Base-by-base conservation (phyloP, 2,113 vertebrate species). In the Pogonocichla stellata region DNA sequence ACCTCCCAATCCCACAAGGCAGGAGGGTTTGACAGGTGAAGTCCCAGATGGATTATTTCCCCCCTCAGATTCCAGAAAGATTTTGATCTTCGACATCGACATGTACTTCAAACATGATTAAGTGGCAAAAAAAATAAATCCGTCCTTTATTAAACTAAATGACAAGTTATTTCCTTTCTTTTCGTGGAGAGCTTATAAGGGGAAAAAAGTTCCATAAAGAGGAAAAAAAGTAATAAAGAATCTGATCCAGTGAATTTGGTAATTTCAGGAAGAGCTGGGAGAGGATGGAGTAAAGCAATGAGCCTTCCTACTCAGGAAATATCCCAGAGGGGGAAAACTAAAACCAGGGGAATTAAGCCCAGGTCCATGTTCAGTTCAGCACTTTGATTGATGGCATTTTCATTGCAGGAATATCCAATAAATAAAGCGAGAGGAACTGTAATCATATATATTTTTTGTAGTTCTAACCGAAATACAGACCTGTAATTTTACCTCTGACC, bases 31-130 rank as follows among this genome's bases (percentile, higher is more conserved):
- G 77, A 74, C 80, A 91, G 51, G 4, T 71, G 13, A 66, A 33
- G 53, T 25, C 51, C 73, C 62, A 47, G 64, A 47, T 31, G 23
- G 20, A 66, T 82, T 43, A 17, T 36, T 28, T 2, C 1, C 40
- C 33, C 26, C 25, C 50, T 38, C 51, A 10, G 9, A 47, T 26
- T 71, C n/a, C 51, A 20, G 47, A 18, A 71, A 69, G 84, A 33
- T 91, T 93, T 91, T 81, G 60, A 95, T 91, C 84, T 60, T 78
- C 94, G 84, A 43, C 54, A 31, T 87, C 81, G 26, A 83, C n/a
- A 7, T 1, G 8, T 48, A 31, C 67, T 60, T 84, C 40, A 77
- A 80, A 73, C 16, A 53, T 12, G 78, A 93, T 16, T 56, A 87
- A 81, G 33, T 19, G n/a, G 61, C 34, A 86, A 42, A 51, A 50